Evolutionary conservation across 2,888 invertebrate species (phyloP), one percentile per base, ranked within the genome.

Genomic region (Tineola bisselliella): DNA sequence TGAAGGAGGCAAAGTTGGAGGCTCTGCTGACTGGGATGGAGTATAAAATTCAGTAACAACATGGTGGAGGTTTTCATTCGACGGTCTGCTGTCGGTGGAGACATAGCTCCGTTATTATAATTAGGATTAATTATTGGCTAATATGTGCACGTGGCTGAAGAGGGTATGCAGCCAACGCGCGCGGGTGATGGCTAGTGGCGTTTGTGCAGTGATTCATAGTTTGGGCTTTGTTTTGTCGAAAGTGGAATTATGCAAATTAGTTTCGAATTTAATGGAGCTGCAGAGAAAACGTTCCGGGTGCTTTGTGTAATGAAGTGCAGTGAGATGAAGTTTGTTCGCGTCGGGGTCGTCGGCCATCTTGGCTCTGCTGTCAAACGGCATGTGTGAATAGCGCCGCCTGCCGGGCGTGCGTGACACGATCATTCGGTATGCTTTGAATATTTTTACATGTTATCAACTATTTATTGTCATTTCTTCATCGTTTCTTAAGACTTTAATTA

Each of bases 1-100:
- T 86, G 87, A 86, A 87, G 87, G 87, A 86, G 87, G 87, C 87
- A 86, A 86, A 86, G 87, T 87, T 86, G 87, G 86, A 86, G 86
- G 84, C 87, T 86, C 86, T 86, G 84, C 78, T 83, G 80, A 76
- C 83, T 81, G 81, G 86, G 84, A 84, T 86, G 84, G 84, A 86
- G 86, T 87, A 87, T 87, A 87, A 87, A 87, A 87, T 87, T 87
- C 87, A 84, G 84, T 87, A 84, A 84, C 87, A 84, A 86, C 87
- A 84, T 87, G 84, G 81, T 83, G 77, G 81, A 82, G 84, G 79
- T 84, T 86, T 84, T 86, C 87, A 87, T 86, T 87, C 87, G 82
- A 74, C 82, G 82, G 75, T 75, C 79, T 77, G 86, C 86, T 81
- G 81, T 78, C 86, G 86, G 73, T 68, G 83, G 77, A 78, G 82